Evolutionary conservation across 1,140 invertebrate genomes (phyloP).

Genomic region (Leptestheria dahalacensis): DNA sequence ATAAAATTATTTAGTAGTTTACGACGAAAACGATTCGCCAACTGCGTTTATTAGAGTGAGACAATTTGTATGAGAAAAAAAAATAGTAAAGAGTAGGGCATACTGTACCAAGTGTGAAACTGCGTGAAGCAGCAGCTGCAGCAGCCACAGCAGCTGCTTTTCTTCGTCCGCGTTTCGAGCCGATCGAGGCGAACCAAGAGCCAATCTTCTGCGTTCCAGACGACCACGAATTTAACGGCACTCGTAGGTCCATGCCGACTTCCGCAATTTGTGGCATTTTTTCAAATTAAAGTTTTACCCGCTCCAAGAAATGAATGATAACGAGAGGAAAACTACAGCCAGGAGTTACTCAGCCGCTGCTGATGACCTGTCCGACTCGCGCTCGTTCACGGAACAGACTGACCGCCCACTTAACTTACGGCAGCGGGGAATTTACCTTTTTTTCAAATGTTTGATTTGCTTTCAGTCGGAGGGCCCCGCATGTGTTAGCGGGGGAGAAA

Average conservation of each 20-base stretch:
- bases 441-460: no score
- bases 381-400: no score
- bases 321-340: background rate
- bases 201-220: slow-evolving; percentile 30
- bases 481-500: no score
- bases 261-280: slow-evolving; percentile 10
- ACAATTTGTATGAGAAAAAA: background rate
- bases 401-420: no score
- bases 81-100: slow-evolving; percentile 1
- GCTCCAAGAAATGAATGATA: background rate
- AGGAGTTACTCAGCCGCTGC: background rate
- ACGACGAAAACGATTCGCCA: no score
- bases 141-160: slow-evolving; percentile 13
- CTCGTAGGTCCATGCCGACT: background rate
- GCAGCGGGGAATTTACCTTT: no score
- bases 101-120: slow-evolving; percentile 12
- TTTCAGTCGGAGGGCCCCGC: no score
- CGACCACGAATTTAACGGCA: slow-evolving; percentile 30
- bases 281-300: no score
- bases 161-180: slow-evolving; percentile 23
- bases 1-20: no score
- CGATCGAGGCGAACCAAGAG: slow-evolving; percentile 32
- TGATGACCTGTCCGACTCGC: background rate
- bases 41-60: no score
- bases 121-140: slow-evolving; percentile 14